A percentile compares a stretch with the other conserved stretches of the same genome.
These are phyloP conservation scores for Fistularia tabacaria DNA, from an alignment of 2,797 vertebrate species.

Conservation along the genomic window DNA sequence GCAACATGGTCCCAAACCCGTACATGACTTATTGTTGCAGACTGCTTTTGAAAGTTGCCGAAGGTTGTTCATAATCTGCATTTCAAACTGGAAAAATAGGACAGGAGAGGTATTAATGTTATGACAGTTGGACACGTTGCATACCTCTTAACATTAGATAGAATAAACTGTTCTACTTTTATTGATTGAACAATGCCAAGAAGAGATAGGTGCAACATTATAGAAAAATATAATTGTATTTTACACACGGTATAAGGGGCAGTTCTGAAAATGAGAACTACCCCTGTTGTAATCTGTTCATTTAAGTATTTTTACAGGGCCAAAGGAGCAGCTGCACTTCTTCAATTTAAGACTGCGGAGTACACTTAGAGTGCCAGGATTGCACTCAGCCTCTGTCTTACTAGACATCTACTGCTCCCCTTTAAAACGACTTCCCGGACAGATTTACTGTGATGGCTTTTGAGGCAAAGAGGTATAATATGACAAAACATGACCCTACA, in stretches of 20 bases:
- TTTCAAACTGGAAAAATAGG: no score
- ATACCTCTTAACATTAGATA: no score
- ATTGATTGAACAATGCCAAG: neutral
- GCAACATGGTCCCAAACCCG: no score
- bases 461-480: slow-evolving; percentile 93
- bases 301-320: slow-evolving; percentile 80
- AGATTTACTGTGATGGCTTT: slow-evolving; percentile 90
- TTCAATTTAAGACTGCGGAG: slow-evolving; percentile 76
- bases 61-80: no score
- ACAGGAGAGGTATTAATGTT: no score
- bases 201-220: slow-evolving; percentile 14
- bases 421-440: slow-evolving; percentile 86
- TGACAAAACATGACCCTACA: slow-evolving; percentile 88
- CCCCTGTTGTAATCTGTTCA: slow-evolving; percentile 53
- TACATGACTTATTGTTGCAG: no score
- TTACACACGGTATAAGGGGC: neutral
- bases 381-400: slow-evolving; percentile 85
- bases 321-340: slow-evolving; percentile 85
- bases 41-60: no score
- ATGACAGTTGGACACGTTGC: no score
- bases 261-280: neutral
- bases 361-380: slow-evolving; percentile 82
- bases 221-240: neutral
- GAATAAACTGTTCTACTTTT: no score
- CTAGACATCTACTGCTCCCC: slow-evolving; percentile 80